phyloP scores from a whole-genome alignment of 2,888 invertebrate genomes.

The Ramazzottius varieornatus region DNA sequence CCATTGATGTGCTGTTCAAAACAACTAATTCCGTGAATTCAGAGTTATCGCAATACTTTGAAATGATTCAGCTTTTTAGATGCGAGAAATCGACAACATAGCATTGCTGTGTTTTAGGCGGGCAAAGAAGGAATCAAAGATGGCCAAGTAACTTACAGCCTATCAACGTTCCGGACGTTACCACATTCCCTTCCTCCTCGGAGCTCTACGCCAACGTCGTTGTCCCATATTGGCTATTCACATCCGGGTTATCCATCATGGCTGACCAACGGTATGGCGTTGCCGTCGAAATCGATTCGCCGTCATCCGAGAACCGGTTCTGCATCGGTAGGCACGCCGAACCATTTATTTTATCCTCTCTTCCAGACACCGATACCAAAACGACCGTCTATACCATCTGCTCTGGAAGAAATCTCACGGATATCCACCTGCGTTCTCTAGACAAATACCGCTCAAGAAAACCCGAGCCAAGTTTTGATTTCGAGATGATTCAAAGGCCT shows the following conservation, averaged over 20 bases:
- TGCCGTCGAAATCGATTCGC: too few species aligned
- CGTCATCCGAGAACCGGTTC: too few species aligned
- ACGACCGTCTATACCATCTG: not conserved
- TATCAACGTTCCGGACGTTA: not conserved
- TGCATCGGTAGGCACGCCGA: too few species aligned
- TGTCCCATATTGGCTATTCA: not conserved
- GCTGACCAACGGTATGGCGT: too few species aligned
- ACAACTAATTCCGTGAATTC: too few species aligned
- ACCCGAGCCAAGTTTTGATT: not conserved
- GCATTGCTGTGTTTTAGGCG: not conserved
- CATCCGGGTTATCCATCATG: not conserved
- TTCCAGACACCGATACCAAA: not conserved
- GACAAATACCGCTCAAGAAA: not conserved
- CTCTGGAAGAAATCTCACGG: not conserved
- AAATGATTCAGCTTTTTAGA: too few species aligned
- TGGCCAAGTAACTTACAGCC: not conserved
- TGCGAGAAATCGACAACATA: not conserved
- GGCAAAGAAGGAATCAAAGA: not conserved
- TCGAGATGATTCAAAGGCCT: not conserved
- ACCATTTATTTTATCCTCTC: too few species aligned
- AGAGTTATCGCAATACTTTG: too few species aligned
- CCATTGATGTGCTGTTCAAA: too few species aligned
- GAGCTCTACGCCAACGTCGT: not conserved
- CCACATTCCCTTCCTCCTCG: not conserved
- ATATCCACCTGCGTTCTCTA: not conserved